These are phyloP conservation scores for Lycophotia porphyrea DNA, from an alignment of 2,888 invertebrate genomes.

Conservation along the genomic window DNA sequence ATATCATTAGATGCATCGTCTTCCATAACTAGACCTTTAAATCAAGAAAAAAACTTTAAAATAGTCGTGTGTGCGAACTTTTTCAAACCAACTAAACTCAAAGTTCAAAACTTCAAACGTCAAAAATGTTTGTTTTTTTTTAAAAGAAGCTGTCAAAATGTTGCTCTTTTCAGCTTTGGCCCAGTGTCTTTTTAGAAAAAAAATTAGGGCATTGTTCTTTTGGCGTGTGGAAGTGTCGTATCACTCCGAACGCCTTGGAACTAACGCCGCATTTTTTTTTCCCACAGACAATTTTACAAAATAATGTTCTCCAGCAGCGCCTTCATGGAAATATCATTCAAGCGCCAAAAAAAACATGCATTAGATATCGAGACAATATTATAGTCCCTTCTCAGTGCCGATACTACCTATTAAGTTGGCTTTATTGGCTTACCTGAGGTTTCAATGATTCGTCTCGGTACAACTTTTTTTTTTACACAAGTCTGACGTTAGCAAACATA, in stretches of 20 bases:
- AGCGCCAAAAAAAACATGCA: too few relatives aligned
- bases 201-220: neutral
- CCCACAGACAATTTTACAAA: neutral
- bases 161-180: neutral
- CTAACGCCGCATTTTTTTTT: neutral
- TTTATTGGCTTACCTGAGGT: too few relatives aligned
- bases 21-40: conserved; percentile 45
- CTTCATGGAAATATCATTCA: neutral
- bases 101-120: conserved; percentile 10
- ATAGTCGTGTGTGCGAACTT: neutral
- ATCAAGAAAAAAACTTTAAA: neutral
- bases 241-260: too few relatives aligned
- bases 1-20: conserved; percentile 60
- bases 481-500: neutral
- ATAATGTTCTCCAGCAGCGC: neutral
- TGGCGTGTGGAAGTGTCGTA: neutral
- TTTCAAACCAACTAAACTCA: conserved; percentile 10
- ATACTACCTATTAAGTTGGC: too few relatives aligned
- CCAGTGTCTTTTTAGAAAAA: conserved; percentile 15
- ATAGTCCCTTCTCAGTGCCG: too few relatives aligned
- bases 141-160: neutral
- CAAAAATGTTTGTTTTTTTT: neutral
- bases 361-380: too few relatives aligned
- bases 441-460: too few relatives aligned
- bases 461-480: too few relatives aligned